Evolutionary conservation across 2,113 vertebrate species (phyloP), one percentile per base, ranked within the genome.

Genomic region (Trochalopteron elliotii): DNA sequence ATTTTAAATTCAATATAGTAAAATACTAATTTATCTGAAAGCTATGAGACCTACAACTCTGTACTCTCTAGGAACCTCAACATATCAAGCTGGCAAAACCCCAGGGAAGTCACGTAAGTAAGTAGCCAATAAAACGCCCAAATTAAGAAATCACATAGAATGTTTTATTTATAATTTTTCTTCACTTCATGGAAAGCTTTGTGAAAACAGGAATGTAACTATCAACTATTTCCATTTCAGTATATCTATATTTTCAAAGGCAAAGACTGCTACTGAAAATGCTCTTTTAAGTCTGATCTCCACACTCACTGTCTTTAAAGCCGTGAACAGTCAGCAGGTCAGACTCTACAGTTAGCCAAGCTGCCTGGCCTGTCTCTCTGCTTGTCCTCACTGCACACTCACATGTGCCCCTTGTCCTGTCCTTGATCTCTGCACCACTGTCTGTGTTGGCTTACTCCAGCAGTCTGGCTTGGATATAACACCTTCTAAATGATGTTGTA

Each of bases 361-460:
- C 6, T 70, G 4, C 21, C 20, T 24, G 37, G 17, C 17, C 49
- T 78, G 33, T 50, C 27, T 21, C 15, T 37, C 63, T 78, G 53
- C 27, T 35, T 39, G 30, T 61, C 39, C 59, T 76, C 35, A 37
- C 12, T 10, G 15, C 19, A 25, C 23, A 80, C 10, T 77, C 42
- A 11, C 39, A 17, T 0, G 0, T 31, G 39, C 4, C 39, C 7
- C 16, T 50, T 63, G 47, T 75, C 7, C 53, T 56, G 11, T 2
- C 33, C 27, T 2, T 59, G 23, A 53, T 42, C 20, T 42, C 75
- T 80, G n/a, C 22, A 37, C n/a, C 10, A 5, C 25, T 33, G 8
- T 4, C 27, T 52, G 7, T 56, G 7, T 6, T 56, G 24, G 33
- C 27, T 71, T 63, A 52, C 11, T 52, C 35, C 52, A 89, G 35